phyloP scores from a whole-genome alignment of 2,888 invertebrate species.

The Opisthograptis luteolata region DNA sequence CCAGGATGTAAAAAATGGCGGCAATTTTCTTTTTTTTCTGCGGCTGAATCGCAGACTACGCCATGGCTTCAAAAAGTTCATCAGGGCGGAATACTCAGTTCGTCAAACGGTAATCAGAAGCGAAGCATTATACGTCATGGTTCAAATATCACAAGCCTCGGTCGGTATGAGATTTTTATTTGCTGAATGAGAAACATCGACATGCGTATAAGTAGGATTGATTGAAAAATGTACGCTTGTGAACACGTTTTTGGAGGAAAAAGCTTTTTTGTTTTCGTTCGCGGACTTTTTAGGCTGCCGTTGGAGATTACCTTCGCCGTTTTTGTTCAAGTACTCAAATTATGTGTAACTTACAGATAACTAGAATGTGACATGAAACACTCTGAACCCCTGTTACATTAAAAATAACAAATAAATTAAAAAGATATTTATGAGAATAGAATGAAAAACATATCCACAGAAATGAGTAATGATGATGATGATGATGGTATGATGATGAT shows the following conservation, averaged over 20 bases:
- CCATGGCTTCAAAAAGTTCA: slow-evolving; percentile 72
- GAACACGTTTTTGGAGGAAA: slow-evolving; percentile 26
- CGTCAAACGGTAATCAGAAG: slow-evolving; percentile 80
- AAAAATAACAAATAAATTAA: too few relatives aligned
- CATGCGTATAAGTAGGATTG: slow-evolving; percentile 52
- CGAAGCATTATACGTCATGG: slow-evolving; percentile 76
- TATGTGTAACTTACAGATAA: too few relatives aligned
- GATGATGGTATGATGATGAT: too few relatives aligned
- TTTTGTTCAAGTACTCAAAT: slow-evolving; percentile 1
- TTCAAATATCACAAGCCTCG: slow-evolving; percentile 77
- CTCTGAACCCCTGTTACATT: too few relatives aligned
- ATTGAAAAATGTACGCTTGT: slow-evolving; percentile 39
- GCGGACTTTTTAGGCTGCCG: background rate
- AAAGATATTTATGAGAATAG: too few relatives aligned
- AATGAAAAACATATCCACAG: too few relatives aligned
- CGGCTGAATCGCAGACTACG: slow-evolving; percentile 57
- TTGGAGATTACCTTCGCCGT: slow-evolving; percentile 5
- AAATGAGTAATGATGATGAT: too few relatives aligned
- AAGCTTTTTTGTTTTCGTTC: slow-evolving; percentile 18
- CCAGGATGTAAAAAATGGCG: slow-evolving; percentile 55
- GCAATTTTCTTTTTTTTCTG: slow-evolving; percentile 65
- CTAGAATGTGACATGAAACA: too few relatives aligned
- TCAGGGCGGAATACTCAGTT: slow-evolving; percentile 77
- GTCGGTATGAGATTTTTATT: slow-evolving; percentile 60
- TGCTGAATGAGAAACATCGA: slow-evolving; percentile 62